These are phyloP conservation scores for Bubo scandiacus DNA, from an alignment of 2,113 vertebrate genomes.

Conservation along the genomic window DNA sequence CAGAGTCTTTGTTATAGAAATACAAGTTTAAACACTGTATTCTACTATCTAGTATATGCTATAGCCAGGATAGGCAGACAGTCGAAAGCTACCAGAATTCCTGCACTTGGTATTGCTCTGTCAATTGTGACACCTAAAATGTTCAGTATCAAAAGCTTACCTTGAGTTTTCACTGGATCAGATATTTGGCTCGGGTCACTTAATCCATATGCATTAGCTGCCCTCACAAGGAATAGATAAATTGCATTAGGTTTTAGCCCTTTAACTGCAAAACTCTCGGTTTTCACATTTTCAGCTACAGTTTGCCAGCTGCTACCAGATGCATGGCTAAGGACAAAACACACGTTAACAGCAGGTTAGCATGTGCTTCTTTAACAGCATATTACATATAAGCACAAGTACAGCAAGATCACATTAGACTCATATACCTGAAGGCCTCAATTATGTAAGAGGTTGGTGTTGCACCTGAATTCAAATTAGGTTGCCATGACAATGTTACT, in stretches of 20 bases:
- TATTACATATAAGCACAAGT: neutral
- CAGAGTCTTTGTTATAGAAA: neutral
- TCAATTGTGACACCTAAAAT: neutral
- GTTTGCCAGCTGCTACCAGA: constrained; percentile 99
- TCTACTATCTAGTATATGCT: neutral
- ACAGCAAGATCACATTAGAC: neutral
- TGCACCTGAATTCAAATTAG: constrained; percentile 92
- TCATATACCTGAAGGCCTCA: constrained; percentile 93
- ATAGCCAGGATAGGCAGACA: neutral
- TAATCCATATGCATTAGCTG: constrained; percentile 96
- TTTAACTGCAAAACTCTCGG: constrained; percentile 89
- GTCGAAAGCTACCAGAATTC: neutral
- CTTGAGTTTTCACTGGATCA: constrained; percentile 97
- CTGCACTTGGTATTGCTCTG: neutral
- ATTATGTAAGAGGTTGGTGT: constrained; percentile 98
- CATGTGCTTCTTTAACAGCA: neutral
- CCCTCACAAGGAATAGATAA: constrained; percentile 97
- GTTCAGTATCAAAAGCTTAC: constrained; percentile 69
- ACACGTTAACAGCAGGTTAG: constrained; percentile 46
- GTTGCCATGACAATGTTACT: constrained; percentile 91
- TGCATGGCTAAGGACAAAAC: constrained; percentile 83
- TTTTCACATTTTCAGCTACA: constrained; percentile 94
- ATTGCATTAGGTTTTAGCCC: constrained; percentile 93
- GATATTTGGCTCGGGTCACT: constrained; percentile 98
- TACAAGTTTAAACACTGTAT: neutral